Base-by-base conservation (phyloP, 2,797 vertebrate species). In the Heteromormyrus szaboi region DNA sequence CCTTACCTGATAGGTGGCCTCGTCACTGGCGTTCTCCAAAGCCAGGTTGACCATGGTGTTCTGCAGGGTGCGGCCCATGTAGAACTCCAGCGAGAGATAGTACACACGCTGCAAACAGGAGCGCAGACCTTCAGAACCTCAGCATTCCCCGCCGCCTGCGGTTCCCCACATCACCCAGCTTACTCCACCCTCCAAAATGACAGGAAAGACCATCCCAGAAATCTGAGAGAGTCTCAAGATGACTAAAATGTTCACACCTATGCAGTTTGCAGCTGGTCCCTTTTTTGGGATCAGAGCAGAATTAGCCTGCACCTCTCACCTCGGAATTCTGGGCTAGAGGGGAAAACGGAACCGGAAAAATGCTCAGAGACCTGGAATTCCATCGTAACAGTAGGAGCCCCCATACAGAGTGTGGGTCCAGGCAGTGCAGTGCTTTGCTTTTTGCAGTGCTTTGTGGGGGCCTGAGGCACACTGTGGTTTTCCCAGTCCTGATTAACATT, bases 31-130 rank as follows among this genome's bases (percentile, higher is more conserved):
- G 0, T 98, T 99, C 93, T 99, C 98, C 92, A 99, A 94, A 0
- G 97, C 98, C 46, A 99, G 95, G 95, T 99, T 99, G 92, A 99
- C 97, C 99, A 99, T 99, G 41, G 98, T 99, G 95, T 99, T 99
- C 92, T 99, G 99, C 89, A 99, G 96, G 0, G 98, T 97, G 33
- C 99, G 97, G 29, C 99, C 99, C 99, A 99, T 99, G 96, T 99
- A 99, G 96, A 99, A 99, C 94, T 99, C 99, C 92, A 99, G 93
- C 87, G 98, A 99, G 90, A 99, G 94, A 94, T 99, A 99, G 93
- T 99, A 99, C 86, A 99, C 97, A n/a, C 98, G 97, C 98, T 99
- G 89, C 41, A 90, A 22, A 89, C 90, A 89, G 62, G 33, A 93
- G 90, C 1, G 1, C 91, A 90, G n/a, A 22, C 44, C 68, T 41